Conservation (phyloP, 2,113 vertebrate species). For the Smithornis capensis region DNA sequence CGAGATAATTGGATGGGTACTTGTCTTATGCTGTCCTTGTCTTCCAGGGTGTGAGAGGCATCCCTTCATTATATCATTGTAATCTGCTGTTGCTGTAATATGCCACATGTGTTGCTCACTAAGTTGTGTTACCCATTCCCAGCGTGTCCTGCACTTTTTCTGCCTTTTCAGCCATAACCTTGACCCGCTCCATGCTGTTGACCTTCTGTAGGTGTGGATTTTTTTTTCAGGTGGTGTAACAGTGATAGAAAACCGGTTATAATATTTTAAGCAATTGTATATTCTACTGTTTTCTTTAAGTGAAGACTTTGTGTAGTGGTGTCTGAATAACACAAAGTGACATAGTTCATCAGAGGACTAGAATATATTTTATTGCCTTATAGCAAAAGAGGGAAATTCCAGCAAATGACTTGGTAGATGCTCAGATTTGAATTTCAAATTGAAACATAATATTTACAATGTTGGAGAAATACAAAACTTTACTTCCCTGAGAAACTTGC, state of each 20-base stretch:
- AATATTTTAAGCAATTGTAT: not conserved
- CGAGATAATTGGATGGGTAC: not conserved
- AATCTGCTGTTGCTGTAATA: not conserved
- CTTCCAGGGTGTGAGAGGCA: not conserved
- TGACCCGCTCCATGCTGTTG: not conserved
- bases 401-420: not conserved
- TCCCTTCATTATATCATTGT: not conserved
- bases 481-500: not conserved
- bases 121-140: not conserved
- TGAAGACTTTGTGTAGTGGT: not conserved
- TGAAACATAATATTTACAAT: not conserved
- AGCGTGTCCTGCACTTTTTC: not conserved
- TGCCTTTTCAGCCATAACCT: not conserved
- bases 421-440: not conserved
- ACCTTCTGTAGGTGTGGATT: not conserved
- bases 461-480: not conserved
- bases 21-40: slow-evolving; percentile 1
- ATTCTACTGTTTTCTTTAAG: not conserved
- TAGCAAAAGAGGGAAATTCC: not conserved
- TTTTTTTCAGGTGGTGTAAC: not conserved
- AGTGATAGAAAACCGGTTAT: not conserved
- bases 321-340: not conserved
- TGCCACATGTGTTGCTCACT: not conserved
- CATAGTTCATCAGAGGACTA: not conserved
- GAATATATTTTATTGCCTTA: not conserved